Base-by-base conservation (phyloP, 2,797 vertebrate species). In the Platalea minor region DNA sequence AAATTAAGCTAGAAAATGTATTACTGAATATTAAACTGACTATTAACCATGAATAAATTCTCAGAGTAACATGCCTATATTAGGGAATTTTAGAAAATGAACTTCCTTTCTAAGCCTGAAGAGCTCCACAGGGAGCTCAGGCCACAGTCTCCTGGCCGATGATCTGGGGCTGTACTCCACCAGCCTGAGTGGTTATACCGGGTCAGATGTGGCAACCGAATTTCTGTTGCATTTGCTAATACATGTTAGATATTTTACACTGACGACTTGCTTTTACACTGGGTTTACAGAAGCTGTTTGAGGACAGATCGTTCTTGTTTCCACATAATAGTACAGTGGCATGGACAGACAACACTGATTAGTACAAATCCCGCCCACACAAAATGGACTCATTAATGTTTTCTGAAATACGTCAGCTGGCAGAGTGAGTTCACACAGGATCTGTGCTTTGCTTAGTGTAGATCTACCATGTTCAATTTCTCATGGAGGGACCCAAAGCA, bases 11-110 rank as follows among this genome's bases (percentile, higher is more conserved):
- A 70, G 87, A 82, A 95, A 94, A 77, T 89, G 68, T 87, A 96
- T 59, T 91, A 53, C 91, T 96, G 96, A 95, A 96, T 92, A 95
- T 85, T 96, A 94, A 95, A 92, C 28, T 91, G 89, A 75, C 94
- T 85, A 87, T 93, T 96, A 91, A 77, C 78, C 86, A 92, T 80
- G 93, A 93, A 95, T 94, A 94, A 91, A 94, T 96, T 96, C 60
- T 35, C 68, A 31, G 74, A 11, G 72, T 61, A 95, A 85, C 90
- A 85, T 46, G 84, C 31, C 72, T 50, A 35, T 56, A 33, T 67
- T 45, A 91, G 88, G 60, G 81, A 93, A 87, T 89, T 93, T 70
- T 45, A 67, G 67, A 74, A 89, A 91, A 89, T 53, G 9, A 74
- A 83, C 77, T 87, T 76, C 59, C 41, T 89, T 93, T 76, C 74